Conservation (phyloP, 2,888 invertebrate genomes). For the Eupithecia tripunctaria region DNA sequence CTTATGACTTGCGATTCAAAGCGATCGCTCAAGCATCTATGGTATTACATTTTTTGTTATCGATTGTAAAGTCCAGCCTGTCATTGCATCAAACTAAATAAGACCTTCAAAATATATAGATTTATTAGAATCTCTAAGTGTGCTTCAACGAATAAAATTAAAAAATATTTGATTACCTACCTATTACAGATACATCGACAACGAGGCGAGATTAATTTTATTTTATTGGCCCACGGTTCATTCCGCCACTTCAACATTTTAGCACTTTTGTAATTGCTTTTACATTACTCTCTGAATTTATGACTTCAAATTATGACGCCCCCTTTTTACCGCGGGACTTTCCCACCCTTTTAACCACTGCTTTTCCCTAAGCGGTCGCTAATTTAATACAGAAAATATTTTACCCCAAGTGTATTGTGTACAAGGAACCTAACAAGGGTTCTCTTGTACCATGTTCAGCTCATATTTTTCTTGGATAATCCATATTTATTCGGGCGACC, state of each 20-base stretch:
- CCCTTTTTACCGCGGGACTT: neutral
- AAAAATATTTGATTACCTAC: neutral
- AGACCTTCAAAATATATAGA: no score
- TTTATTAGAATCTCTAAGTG: no score
- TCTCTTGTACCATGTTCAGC: constrained; percentile 57
- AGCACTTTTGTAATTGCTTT: constrained; percentile 7
- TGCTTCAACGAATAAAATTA: neutral
- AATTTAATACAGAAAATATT: constrained; percentile 17
- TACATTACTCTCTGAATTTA: constrained; percentile 1
- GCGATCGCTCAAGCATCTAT: no score
- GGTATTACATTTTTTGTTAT: no score
- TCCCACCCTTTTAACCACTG: neutral
- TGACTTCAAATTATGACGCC: constrained; percentile 1
- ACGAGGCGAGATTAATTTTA: neutral
- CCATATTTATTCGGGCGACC: constrained; percentile 80
- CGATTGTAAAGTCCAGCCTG: no score
- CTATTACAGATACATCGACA: neutral
- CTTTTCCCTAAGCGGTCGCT: constrained; percentile 8
- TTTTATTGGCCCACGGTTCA: neutral
- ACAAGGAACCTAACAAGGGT: constrained; percentile 53
- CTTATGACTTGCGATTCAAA: no score
- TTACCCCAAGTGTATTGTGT: constrained; percentile 15
- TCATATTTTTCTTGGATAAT: constrained; percentile 75
- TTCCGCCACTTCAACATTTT: neutral
- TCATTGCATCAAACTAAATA: no score